A percentile compares a stretch with the other conserved stretches of the same genome.
These are phyloP conservation scores for Patella depressa DNA, from an alignment of 2,888 invertebrate species.

Conservation along the genomic window DNA sequence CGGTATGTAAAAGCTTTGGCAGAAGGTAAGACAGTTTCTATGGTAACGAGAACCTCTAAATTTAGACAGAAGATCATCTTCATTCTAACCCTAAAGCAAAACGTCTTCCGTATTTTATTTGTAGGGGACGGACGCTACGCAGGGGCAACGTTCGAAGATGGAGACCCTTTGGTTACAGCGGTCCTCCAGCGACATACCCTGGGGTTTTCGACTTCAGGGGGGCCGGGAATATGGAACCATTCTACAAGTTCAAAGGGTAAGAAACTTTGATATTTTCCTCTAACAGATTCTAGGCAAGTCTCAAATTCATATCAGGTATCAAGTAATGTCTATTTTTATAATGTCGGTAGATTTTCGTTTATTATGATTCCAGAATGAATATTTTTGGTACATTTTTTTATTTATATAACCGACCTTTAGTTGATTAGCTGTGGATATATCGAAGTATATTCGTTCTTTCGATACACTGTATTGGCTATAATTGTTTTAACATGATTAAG, in stretches of 20 bases:
- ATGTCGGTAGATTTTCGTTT: no score
- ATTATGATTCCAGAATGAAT: no score
- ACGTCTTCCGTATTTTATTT: conserved; percentile 23
- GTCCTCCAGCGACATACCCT: conserved; percentile 62
- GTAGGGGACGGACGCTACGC: conserved; percentile 23
- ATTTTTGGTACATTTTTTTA: no score
- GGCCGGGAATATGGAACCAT: conserved; percentile 66
- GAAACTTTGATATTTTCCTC: conserved; percentile 31
- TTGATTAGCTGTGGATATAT: no score
- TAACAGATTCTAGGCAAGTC: neutral
- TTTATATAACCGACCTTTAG: no score
- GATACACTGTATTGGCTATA: no score
- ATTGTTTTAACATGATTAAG: no score
- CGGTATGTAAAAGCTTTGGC: conserved; percentile 8
- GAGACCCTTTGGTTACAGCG: conserved; percentile 69
- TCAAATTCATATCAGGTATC: conserved; percentile 1
- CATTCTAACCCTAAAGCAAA: conserved; percentile 26
- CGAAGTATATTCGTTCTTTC: no score
- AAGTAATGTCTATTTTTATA: neutral
- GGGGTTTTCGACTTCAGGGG: conserved; percentile 70
- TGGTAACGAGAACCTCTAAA: conserved; percentile 42
- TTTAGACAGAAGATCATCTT: conserved; percentile 37
- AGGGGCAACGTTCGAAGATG: conserved; percentile 40
- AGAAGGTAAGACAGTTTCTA: conserved; percentile 30
- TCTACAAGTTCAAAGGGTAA: conserved; percentile 67